Percentiles rank a stretch among this genome's conserved stretches.
Evolutionary conservation across 2,797 vertebrate species (phyloP).

Genomic region (Potorous gilbertii): DNA sequence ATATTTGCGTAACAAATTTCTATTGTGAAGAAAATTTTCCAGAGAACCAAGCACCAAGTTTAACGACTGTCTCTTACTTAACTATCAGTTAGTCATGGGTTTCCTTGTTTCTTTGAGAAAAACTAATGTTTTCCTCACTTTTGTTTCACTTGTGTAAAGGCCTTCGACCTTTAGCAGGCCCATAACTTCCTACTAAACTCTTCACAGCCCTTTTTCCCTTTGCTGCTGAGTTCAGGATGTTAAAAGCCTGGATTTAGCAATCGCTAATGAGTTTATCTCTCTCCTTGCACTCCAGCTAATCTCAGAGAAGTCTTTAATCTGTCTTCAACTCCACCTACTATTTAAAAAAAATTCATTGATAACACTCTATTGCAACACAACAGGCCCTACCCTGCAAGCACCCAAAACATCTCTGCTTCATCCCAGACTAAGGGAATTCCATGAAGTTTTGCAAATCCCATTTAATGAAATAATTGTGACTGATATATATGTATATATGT

Average conservation of each 20-base stretch:
- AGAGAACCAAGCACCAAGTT: background rate
- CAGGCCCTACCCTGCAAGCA: background rate
- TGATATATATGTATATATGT: background rate
- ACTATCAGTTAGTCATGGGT: background rate
- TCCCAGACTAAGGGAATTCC: background rate
- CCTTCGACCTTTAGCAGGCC: background rate
- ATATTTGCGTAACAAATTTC: slow-evolving; percentile 17
- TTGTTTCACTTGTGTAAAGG: background rate
- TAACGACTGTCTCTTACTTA: background rate
- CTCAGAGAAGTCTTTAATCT: slow-evolving; percentile 20
- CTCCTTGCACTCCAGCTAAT: background rate
- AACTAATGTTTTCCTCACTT: background rate
- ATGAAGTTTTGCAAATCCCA: background rate
- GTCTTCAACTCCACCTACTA: background rate
- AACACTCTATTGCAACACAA: background rate
- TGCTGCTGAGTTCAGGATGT: background rate
- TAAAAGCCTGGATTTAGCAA: background rate
- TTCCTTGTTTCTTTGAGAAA: background rate
- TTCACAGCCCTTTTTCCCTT: background rate
- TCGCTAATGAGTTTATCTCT: background rate
- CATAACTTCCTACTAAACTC: background rate
- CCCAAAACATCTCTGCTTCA: background rate
- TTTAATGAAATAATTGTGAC: background rate
- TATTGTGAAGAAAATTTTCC: slow-evolving; percentile 28
- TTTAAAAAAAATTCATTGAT: background rate